Evolutionary conservation across 2,113 vertebrate species (phyloP).

Genomic region (Axis porcinus): DNA sequence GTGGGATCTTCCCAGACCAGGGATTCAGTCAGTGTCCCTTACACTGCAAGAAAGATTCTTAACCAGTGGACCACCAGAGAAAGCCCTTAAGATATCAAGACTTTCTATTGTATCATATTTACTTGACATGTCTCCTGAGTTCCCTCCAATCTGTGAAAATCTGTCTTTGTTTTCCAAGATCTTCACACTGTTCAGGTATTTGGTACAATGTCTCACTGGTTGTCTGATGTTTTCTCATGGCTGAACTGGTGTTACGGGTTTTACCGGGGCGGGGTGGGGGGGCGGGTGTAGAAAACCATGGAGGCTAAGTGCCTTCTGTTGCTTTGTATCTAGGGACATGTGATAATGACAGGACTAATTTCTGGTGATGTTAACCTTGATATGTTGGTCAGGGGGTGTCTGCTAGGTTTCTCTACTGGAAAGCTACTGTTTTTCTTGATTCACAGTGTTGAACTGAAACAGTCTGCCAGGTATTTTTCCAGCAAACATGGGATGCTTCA

Average conservation of each 20-base stretch:
- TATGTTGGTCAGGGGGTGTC: not conserved
- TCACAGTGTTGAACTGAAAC: not conserved
- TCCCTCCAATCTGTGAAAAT: not conserved
- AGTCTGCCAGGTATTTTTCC: not conserved
- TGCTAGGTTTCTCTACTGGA: not conserved
- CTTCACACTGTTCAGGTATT: not conserved
- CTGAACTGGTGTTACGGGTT: not conserved
- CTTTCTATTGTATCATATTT: not conserved
- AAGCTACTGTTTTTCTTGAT: not conserved
- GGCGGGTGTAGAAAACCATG: not conserved
- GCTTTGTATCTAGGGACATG: not conserved
- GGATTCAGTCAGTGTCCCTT: not conserved
- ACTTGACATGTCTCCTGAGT: too few species aligned
- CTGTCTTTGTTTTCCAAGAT: not conserved
- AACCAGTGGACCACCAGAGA: not conserved
- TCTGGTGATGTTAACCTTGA: not conserved
- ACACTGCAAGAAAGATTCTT: not conserved
- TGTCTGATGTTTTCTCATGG: not conserved
- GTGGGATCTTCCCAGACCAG: not conserved
- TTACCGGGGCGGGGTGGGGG: accelerated
- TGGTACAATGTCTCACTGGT: not conserved
- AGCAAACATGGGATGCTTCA: not conserved
- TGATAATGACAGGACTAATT: too few species aligned
- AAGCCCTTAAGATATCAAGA: not conserved
- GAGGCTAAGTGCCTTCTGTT: not conserved